Evolutionary conservation across 2,888 invertebrate genomes (phyloP), one percentile per base, ranked within the genome.

Genomic region (Agonopterix alstromeriana): DNA sequence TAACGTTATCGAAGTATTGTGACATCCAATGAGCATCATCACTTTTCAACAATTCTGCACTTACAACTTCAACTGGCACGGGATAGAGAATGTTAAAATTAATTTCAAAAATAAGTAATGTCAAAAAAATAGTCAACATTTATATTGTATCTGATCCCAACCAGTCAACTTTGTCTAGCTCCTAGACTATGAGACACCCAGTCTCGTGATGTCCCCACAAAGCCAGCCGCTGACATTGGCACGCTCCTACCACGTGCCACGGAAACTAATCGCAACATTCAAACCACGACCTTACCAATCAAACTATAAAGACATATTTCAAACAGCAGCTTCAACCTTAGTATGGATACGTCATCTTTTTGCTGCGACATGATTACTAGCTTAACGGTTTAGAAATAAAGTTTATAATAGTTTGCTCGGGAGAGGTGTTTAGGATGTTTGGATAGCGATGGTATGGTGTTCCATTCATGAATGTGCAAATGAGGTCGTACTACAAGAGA

Each of bases 381-480:
- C 38, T 38, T n/a, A n/a, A n/a, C 1, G 2, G 3, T 38, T 38
- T 38, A 10, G n/a, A 1, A 38, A 38, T 45, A 45, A 9, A 45
- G 45, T 45, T 10, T 36, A 36, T 12, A 12, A 12, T 36, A 8
- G 11, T 3, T 17, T 40, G 45, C 40, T 10, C 1, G 8, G 10
- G 3, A n/a, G 36, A 8, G n/a, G 38, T 40, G 12, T 4, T n/a
- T 8, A 35, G 7, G 43, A 43, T 43, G 38, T 46, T 38, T 40
- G n/a, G 17, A 2, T 17, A 3, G 1, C n/a, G 27, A 27, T 5
- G 12, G 42, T 46, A 47, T 43, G 53, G 52, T 49, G 53, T 55
- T 61, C 55, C 63, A 63, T 63, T 61, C 63, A 63, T 58, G 10
- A 59, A 59, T 58, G 52, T 59, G 53, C 49, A 49, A 52, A 51